Percentiles rank a stretch among this genome's conserved stretches.
phyloP scores from a whole-genome alignment of 2,113 vertebrate species.

The Halichoeres trimaculatus region DNA sequence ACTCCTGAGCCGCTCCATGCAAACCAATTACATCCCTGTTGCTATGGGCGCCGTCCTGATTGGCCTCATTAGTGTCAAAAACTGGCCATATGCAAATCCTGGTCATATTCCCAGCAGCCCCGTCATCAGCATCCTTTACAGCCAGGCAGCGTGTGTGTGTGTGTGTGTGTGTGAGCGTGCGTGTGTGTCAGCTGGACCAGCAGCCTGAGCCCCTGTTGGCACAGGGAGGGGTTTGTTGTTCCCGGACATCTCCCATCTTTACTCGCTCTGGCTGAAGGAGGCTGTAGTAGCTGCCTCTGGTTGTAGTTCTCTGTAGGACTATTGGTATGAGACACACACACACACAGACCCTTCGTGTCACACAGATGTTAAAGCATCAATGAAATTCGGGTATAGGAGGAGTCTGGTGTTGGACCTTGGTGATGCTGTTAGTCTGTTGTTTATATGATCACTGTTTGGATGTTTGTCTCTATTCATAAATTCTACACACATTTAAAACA shows the following conservation, averaged over 20 bases:
- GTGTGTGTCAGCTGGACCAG: conserved; percentile 17
- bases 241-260: conserved; percentile 32
- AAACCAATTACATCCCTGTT: conserved; percentile 79
- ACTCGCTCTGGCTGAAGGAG: conserved; percentile 10
- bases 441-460: no score
- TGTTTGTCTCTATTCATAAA: no score
- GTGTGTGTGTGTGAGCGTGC: conserved; percentile 7
- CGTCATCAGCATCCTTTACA: conserved; percentile 53
- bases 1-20: conserved; percentile 49
- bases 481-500: no score
- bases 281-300: conserved; percentile 10
- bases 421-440: no score
- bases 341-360: neutral
- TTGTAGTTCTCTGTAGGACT: neutral
- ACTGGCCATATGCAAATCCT: conserved; percentile 72
- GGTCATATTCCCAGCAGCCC: conserved; percentile 68
- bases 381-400: neutral
- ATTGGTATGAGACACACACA: conserved; percentile 8
- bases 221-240: conserved; percentile 28
- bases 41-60: conserved; percentile 79
- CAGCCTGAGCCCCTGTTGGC: conserved; percentile 15
- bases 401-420: no score
- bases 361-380: neutral
- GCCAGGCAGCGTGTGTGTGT: conserved; percentile 24
- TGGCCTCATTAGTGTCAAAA: conserved; percentile 80